Evolutionary conservation across 2,888 invertebrate genomes (phyloP), one percentile per base, ranked within the genome.

Genomic region (Idaea aversata): DNA sequence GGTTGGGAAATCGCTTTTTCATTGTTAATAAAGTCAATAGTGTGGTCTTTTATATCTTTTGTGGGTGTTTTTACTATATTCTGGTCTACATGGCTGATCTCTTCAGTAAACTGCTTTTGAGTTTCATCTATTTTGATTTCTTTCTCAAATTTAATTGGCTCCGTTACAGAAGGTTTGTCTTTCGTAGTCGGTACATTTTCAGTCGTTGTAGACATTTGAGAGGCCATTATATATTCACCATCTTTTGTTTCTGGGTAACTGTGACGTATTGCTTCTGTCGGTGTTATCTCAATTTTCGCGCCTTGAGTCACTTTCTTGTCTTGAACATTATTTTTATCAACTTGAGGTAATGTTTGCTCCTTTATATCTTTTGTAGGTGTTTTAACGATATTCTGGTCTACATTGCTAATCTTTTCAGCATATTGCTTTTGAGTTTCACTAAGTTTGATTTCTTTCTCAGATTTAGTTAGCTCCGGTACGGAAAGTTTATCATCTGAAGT

Each of bases 221-320:
- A 66, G 63, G 68, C 82, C 35, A 82, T 63, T 58, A 67, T 25
- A 65, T 59, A 65, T 75, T 85, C 85, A 65, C 84, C 85, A 71
- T 88, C 87, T 63, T 72, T 73, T 68, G 86, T 77, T 76, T 85
- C 85, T 25, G 84, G 75, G 68, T 88, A 86, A 67, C 68, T 82
- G 36, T 82, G 75, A 57, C 69, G 70, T 38, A 75, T 67, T 47
- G 75, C 68, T 70, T 84, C 81, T n/a, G 72, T 57, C 63, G 36
- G 10, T 62, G 68, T 57, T 58, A 62, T 61, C 0, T 34, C 61
- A 34, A 68, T 47, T 35, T 59, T 25, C 58, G 57, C 4, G 36
- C 25, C 16, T 15, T 60, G 57, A 47, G 10, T 7, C 2, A 7
- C 47, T 47, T 47, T 47, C 47, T 0, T 10, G 13, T 7, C 10